phyloP scores from a whole-genome alignment of 1,140 invertebrate genomes.

The Ceratina calcarata region DNA sequence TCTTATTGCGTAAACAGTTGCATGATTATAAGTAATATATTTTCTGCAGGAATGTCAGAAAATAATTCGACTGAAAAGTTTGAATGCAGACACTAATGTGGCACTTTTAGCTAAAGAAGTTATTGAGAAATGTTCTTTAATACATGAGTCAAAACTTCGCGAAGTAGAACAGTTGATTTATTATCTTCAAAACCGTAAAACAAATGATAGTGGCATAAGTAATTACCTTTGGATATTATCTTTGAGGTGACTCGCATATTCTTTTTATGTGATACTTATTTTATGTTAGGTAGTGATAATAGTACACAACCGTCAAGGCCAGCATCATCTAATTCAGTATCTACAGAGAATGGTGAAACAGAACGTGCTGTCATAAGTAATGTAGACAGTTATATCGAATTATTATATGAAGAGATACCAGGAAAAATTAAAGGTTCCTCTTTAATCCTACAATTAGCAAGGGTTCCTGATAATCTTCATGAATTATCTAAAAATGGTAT shows the following conservation, averaged over 20 bases:
- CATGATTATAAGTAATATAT: slow-evolving; percentile 19
- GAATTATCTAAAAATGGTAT: slow-evolving; percentile 95
- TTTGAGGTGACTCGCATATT: neutral
- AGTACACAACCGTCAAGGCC: slow-evolving; percentile 70
- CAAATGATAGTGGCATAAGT: slow-evolving; percentile 73
- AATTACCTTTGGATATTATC: slow-evolving; percentile 4
- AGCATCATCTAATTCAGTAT: slow-evolving; percentile 73
- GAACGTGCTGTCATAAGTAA: slow-evolving; percentile 88
- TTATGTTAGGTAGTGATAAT: slow-evolving; percentile 64
- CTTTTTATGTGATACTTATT: slow-evolving; percentile 19
- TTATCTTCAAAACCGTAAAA: slow-evolving; percentile 92
- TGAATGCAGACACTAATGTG: slow-evolving; percentile 91
- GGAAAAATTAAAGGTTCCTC: slow-evolving; percentile 97
- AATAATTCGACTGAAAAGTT: slow-evolving; percentile 91
- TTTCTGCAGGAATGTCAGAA: slow-evolving; percentile 87
- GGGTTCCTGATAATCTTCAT: slow-evolving; percentile 96
- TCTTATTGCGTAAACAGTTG: neutral
- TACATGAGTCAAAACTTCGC: slow-evolving; percentile 90
- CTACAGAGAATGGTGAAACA: slow-evolving; percentile 67
- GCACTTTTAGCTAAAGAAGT: slow-evolving; percentile 91
- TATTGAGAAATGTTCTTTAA: slow-evolving; percentile 93
- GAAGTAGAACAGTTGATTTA: slow-evolving; percentile 96
- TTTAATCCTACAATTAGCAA: slow-evolving; percentile 93
- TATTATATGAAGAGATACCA: slow-evolving; percentile 96
- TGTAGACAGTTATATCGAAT: slow-evolving; percentile 96